Evolutionary conservation across 2,888 invertebrate species (phyloP).

Genomic region (Pinctada fucata): DNA sequence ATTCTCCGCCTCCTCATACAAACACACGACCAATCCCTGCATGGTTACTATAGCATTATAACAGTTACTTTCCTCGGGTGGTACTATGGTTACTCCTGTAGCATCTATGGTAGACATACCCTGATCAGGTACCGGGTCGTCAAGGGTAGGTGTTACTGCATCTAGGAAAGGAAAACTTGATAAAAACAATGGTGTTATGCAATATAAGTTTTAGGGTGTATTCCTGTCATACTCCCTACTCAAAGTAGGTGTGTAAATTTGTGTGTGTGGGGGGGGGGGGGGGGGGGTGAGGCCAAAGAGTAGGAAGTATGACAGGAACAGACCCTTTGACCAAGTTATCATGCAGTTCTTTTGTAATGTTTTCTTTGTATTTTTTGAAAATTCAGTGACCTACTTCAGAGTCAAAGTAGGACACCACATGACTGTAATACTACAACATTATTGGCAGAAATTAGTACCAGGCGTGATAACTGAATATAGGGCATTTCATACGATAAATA

Average conservation of each 20-base stretch:
- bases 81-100: conserved; percentile 36
- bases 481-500: too few relatives aligned
- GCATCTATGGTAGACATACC: conserved; percentile 45
- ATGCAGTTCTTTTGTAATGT: too few relatives aligned
- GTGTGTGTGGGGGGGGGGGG: not conserved
- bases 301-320: too few relatives aligned
- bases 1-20: conserved; percentile 59
- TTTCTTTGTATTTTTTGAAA: too few relatives aligned
- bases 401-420: too few relatives aligned
- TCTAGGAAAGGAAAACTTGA: not conserved
- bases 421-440: too few relatives aligned
- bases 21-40: conserved; percentile 61
- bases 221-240: not conserved
- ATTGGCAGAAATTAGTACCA: too few relatives aligned
- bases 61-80: conserved; percentile 50
- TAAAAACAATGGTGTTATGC: not conserved
- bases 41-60: conserved; percentile 55
- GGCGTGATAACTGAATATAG: too few relatives aligned
- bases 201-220: conserved; percentile 2
- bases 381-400: too few relatives aligned
- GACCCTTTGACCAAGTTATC: too few relatives aligned
- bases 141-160: conserved; percentile 5
- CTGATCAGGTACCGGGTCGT: conserved; percentile 33
- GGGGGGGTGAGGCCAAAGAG: not conserved
- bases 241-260: too few relatives aligned